A percentile compares a stretch with the other conserved stretches of the same genome.
These are phyloP conservation scores for Melanostoma scalare DNA, from an alignment of 2,888 invertebrate genomes.

Conservation along the genomic window DNA sequence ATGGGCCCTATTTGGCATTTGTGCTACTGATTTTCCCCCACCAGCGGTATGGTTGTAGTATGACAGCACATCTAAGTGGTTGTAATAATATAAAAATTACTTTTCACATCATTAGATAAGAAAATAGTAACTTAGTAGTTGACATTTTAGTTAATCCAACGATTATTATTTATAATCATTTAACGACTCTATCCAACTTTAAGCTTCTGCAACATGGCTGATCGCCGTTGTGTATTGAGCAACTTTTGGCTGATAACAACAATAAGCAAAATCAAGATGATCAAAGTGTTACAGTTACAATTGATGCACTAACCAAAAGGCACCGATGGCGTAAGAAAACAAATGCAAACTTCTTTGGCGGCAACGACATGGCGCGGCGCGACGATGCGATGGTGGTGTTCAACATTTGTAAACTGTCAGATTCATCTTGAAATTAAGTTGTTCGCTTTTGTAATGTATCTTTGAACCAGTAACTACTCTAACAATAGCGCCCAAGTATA, in stretches of 20 bases:
- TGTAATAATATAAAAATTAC: no score
- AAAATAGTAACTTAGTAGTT: no score
- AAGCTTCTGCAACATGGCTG: no score
- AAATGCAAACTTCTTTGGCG: conserved; percentile 2
- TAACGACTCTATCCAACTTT: no score
- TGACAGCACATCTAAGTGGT: no score
- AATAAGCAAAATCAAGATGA: conserved; percentile 1
- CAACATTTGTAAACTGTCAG: conserved; percentile 73
- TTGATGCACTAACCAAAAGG: neutral
- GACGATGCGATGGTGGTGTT: conserved; percentile 43
- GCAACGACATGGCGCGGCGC: conserved; percentile 13
- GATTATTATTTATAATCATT: no score
- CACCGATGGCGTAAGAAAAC: neutral
- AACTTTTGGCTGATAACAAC: neutral
- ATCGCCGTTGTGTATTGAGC: no score
- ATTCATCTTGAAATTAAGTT: conserved; percentile 74
- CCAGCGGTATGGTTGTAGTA: no score
- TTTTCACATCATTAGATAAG: no score
- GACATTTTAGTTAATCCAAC: no score
- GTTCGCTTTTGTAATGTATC: conserved; percentile 72
- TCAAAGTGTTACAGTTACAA: conserved; percentile 40
- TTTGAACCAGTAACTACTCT: conserved; percentile 50
- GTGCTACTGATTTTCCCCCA: no score
- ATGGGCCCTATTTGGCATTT: no score
- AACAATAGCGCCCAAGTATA: conserved; percentile 56